These are phyloP conservation scores for Thunnus thynnus DNA, from an alignment of 2,113 vertebrate species.

Conservation along the genomic window DNA sequence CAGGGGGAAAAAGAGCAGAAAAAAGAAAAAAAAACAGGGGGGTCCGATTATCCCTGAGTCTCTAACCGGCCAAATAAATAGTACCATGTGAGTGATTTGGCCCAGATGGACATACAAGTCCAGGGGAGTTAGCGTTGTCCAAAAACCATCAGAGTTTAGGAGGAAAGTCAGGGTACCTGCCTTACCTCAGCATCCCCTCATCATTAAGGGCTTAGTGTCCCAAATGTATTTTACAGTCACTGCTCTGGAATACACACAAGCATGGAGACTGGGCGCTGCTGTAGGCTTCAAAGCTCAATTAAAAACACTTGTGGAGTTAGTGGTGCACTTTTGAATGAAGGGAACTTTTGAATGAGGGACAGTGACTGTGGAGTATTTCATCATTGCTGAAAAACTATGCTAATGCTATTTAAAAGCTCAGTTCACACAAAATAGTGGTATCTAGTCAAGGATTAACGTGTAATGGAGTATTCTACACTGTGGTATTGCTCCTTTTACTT, in stretches of 20 bases:
- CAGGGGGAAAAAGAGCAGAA: conserved; percentile 35
- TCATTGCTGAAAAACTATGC: background rate
- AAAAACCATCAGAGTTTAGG: conserved; percentile 71
- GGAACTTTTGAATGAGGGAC: conserved; percentile 12
- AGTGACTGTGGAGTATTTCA: conserved; percentile 9
- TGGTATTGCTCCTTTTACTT: too few relatives aligned
- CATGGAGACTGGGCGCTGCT: conserved; percentile 49
- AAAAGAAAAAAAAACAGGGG: conserved; percentile 28
- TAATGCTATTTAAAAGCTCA: background rate
- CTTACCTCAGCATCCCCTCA: conserved; percentile 74
- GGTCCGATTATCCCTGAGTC: conserved; percentile 74
- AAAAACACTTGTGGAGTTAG: conserved; percentile 70
- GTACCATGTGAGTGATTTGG: conserved; percentile 80
- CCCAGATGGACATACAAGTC: conserved; percentile 74
- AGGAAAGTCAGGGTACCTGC: conserved; percentile 71
- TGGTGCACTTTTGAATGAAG: conserved; percentile 16
- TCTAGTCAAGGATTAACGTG: too few relatives aligned
- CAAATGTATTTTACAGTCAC: conserved; percentile 80
- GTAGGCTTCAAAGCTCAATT: conserved; percentile 53
- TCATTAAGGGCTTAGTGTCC: conserved; percentile 82
- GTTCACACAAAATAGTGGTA: background rate
- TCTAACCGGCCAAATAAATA: conserved; percentile 81
- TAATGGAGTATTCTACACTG: too few relatives aligned
- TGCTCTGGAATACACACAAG: conserved; percentile 53
- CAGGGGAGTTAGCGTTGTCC: conserved; percentile 66